Base-by-base conservation (phyloP, 2,113 vertebrate genomes). In the Heterocephalus glaber region DNA sequence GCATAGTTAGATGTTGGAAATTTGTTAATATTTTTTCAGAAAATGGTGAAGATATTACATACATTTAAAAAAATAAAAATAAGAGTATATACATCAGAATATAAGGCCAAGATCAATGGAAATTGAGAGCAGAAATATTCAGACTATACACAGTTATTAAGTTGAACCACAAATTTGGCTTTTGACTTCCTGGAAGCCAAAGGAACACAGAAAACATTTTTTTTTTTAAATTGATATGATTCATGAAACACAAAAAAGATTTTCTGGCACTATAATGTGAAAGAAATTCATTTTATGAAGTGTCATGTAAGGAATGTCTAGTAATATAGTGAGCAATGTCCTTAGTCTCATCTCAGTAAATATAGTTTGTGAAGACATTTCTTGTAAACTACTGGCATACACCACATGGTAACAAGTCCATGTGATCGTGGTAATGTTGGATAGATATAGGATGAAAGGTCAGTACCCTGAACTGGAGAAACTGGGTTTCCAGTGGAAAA, bases 161-260 rank as follows among this genome's bases (percentile, higher is more conserved):
- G 44, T 7, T 54, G 61, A 86, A 33, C 19, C 26, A 85, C 49
- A 68, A 20, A 82, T 87, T 66, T 95, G 68, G n/a, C 65, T 70
- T 28, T 54, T 63, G 30, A 84, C 4, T 92, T 94, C 4, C 58
- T 96, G 28, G 56, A 97, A 76, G 95, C 35, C 14, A 84, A 94
- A 92, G 12, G 7, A 95, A 85, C 35, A 58, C 7, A 90, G 80
- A 93, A 81, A 88, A 70, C 22, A 35, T 17, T 79, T 35, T 82
- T 17, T 79, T 35, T 76, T 56, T 9, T 26, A 77, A 88, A 41
- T 28, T n/a, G 88, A 12, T 63, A n/a, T 65, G 20, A 92, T 35
- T 91, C 6, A 92, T 60, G 52, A 85, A 47, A 38, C n/a, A 94
- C 83, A 49, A 3, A 16, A 86, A 60, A 70, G 19, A 35, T 41